Percentiles rank a stretch among this genome's conserved stretches.
These are phyloP conservation scores for Tricholauxania praeusta DNA, from an alignment of 2,888 invertebrate species.

Conservation along the genomic window DNA sequence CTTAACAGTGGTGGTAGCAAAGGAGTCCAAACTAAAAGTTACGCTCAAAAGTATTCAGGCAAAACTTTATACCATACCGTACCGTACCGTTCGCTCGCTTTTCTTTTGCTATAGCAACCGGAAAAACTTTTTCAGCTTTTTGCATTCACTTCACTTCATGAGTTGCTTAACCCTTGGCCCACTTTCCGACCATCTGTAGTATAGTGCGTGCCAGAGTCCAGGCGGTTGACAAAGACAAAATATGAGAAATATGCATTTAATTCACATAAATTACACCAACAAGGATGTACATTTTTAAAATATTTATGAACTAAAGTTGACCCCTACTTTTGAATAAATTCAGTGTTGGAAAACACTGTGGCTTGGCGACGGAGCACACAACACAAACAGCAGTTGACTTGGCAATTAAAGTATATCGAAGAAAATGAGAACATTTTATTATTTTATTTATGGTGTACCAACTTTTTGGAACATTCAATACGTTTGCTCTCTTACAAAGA, in stretches of 20 bases:
- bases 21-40: not conserved
- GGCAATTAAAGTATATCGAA: no score
- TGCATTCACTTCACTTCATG: conserved; percentile 11
- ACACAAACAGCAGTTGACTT: no score
- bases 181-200: not conserved
- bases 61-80: conserved; percentile 14
- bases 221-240: not conserved
- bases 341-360: not conserved
- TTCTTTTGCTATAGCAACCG: conserved; percentile 27
- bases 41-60: conserved; percentile 7
- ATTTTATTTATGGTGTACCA: no score
- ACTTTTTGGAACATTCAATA: no score
- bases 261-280: conserved; percentile 30
- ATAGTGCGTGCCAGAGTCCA: not conserved
- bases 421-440: no score
- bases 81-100: not conserved
- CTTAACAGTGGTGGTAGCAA: not conserved
- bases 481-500: no score
- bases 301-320: conserved; percentile 38
- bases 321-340: conserved; percentile 37
- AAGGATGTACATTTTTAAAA: conserved; percentile 26
- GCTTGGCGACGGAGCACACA: no score
- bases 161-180: conserved; percentile 13
- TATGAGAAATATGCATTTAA: conserved; percentile 34
- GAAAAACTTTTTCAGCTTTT: conserved; percentile 28